Conservation (phyloP, 2,113 vertebrate genomes). For the Natator depressus region DNA sequence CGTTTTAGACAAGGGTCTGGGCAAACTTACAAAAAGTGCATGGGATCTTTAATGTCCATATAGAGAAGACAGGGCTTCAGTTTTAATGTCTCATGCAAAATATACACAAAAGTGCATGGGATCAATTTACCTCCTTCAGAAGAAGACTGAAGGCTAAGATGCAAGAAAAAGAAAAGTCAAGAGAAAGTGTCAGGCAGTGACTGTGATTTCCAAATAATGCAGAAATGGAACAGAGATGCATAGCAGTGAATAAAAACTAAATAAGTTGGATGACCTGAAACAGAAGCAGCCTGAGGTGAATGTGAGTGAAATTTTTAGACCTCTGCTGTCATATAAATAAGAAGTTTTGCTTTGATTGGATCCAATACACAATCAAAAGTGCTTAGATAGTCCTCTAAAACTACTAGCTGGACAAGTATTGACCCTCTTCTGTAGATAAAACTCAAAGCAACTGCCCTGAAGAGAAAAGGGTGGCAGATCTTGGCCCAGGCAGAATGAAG, state of each 20-base stretch:
- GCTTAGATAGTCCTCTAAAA: background rate
- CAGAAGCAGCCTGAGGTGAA: background rate
- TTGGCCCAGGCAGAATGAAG: background rate
- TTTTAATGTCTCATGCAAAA: background rate
- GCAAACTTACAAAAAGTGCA: background rate
- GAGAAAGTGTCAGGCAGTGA: background rate
- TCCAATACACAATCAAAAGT: background rate
- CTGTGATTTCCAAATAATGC: background rate
- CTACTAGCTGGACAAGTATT: background rate
- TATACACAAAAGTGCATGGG: background rate
- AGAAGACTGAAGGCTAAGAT: background rate
- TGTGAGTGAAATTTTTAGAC: background rate
- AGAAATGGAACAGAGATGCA: background rate
- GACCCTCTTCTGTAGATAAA: background rate
- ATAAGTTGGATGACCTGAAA: background rate
- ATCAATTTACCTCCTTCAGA: background rate
- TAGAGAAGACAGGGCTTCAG: background rate
- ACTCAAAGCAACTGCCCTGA: background rate
- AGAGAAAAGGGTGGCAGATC: background rate
- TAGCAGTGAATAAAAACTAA: background rate
- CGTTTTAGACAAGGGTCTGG: background rate
- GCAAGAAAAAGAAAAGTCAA: conserved; percentile 16
- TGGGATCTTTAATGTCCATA: background rate
- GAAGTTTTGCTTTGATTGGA: background rate
- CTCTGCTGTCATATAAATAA: background rate